Percentiles rank a stretch among this genome's conserved stretches.
phyloP scores from a whole-genome alignment of 2,797 vertebrate species.

The Leptoclinus maculatus region DNA sequence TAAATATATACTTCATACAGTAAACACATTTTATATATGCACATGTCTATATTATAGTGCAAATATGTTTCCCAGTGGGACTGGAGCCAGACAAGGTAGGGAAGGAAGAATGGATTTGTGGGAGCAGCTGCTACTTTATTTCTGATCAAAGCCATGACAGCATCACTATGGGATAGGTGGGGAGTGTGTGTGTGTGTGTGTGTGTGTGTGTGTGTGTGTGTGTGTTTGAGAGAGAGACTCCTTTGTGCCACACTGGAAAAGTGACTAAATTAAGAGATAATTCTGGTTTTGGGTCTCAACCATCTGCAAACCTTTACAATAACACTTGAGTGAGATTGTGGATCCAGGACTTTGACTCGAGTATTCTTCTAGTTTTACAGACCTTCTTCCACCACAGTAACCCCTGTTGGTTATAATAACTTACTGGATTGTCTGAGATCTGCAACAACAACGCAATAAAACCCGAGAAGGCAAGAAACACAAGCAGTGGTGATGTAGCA shows the following conservation, averaged over 20 bases:
- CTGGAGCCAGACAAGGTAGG: slow-evolving; percentile 50
- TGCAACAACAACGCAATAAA: background rate
- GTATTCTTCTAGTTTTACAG: background rate
- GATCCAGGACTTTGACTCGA: background rate
- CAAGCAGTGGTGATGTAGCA: background rate
- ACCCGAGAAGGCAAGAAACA: background rate
- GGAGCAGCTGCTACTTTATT: slow-evolving; percentile 77
- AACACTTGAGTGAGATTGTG: background rate
- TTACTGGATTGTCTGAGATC: background rate
- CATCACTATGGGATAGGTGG: slow-evolving; percentile 55
- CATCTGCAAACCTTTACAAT: background rate
- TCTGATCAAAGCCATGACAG: slow-evolving; percentile 81
- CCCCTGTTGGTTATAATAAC: background rate
- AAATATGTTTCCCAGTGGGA: slow-evolving; percentile 54
- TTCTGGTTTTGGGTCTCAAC: background rate
- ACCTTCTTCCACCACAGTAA: background rate
- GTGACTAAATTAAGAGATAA: background rate
- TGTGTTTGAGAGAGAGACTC: background rate
- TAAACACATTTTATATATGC: slow-evolving; percentile 41
- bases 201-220: background rate
- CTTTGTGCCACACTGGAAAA: background rate
- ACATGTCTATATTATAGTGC: slow-evolving; percentile 43
- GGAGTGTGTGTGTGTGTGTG: background rate
- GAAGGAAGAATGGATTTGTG: slow-evolving; percentile 67
- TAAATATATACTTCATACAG: slow-evolving; percentile 44